Conservation (phyloP, 2,888 invertebrate species). For the Cheilosia impressa region DNA sequence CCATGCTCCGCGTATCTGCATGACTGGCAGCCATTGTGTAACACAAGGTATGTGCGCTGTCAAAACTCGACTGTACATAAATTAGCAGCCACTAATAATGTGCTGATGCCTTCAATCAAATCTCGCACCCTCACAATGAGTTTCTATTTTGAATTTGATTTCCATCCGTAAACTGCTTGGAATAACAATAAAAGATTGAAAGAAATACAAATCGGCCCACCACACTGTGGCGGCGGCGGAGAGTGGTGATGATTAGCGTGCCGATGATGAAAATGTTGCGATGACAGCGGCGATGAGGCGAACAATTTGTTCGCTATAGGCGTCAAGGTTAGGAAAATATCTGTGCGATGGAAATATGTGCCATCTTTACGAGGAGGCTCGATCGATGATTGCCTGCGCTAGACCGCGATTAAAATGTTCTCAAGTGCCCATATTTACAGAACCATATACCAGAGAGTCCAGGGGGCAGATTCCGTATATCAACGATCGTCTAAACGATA, state of each 20-base stretch:
- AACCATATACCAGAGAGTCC: too few relatives aligned
- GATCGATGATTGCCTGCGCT: not conserved
- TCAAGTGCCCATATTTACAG: too few relatives aligned
- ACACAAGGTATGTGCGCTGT: slow-evolving; percentile 60
- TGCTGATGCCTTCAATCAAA: slow-evolving; percentile 67
- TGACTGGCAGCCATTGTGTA: slow-evolving; percentile 38
- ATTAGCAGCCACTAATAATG: slow-evolving; percentile 63
- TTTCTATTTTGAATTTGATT: slow-evolving; percentile 44
- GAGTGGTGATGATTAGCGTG: slow-evolving; percentile 66
- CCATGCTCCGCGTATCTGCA: not conserved
- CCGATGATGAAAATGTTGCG: slow-evolving; percentile 46
- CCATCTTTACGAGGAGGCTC: not conserved
- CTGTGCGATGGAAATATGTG: slow-evolving; percentile 3
- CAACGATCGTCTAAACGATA: too few relatives aligned
- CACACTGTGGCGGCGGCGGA: slow-evolving; percentile 27
- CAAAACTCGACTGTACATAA: slow-evolving; percentile 66
- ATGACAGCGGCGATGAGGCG: slow-evolving; percentile 60
- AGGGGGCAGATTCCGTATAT: too few relatives aligned
- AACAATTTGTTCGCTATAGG: slow-evolving; percentile 51
- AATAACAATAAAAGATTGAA: slow-evolving; percentile 67
- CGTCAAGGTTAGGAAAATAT: slow-evolving; percentile 59
- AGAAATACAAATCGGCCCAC: slow-evolving; percentile 45
- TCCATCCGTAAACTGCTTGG: slow-evolving; percentile 41
- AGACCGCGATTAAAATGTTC: too few relatives aligned
- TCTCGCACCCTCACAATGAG: not conserved